Conservation (phyloP, 2,797 vertebrate genomes). For the Leptodactylus fallax region DNA sequence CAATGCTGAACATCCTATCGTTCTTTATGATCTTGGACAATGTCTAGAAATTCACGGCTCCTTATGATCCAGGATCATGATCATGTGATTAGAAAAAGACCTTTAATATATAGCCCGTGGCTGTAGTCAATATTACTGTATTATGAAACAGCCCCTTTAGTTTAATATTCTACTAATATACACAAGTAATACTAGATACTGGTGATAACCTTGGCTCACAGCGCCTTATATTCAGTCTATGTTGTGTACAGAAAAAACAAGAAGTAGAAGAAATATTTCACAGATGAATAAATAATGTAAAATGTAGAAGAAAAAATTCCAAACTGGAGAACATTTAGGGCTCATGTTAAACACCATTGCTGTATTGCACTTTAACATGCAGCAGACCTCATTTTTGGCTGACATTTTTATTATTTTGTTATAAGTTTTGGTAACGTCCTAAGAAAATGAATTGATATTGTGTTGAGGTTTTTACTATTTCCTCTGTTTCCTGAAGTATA, state of each 20-base stretch:
- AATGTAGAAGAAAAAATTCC: background rate
- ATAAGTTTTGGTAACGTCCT: slow-evolving; percentile 44
- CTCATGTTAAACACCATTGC: background rate
- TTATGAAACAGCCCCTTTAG: too few species aligned
- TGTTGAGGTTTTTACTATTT: slow-evolving; percentile 59
- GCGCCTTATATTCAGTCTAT: too few species aligned
- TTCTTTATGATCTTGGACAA: background rate
- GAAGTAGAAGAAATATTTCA: background rate
- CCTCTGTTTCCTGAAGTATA: slow-evolving; percentile 44
- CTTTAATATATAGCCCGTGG: too few species aligned
- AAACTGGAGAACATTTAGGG: background rate
- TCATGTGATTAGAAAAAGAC: background rate
- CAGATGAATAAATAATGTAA: background rate
- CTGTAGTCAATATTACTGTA: background rate
- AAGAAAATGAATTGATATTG: slow-evolving; percentile 57
- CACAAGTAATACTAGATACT: too few species aligned
- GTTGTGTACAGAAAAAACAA: too few species aligned
- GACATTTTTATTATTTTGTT: slow-evolving; percentile 43
- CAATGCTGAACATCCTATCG: too few species aligned
- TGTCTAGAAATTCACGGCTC: background rate
- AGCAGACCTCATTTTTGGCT: slow-evolving; percentile 20
- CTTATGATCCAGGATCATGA: background rate
- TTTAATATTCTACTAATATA: too few species aligned
- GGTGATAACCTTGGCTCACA: too few species aligned
- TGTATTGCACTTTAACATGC: background rate